These are phyloP conservation scores for Chaetodon trifascialis DNA, from an alignment of 2,113 vertebrate species.

Conservation along the genomic window DNA sequence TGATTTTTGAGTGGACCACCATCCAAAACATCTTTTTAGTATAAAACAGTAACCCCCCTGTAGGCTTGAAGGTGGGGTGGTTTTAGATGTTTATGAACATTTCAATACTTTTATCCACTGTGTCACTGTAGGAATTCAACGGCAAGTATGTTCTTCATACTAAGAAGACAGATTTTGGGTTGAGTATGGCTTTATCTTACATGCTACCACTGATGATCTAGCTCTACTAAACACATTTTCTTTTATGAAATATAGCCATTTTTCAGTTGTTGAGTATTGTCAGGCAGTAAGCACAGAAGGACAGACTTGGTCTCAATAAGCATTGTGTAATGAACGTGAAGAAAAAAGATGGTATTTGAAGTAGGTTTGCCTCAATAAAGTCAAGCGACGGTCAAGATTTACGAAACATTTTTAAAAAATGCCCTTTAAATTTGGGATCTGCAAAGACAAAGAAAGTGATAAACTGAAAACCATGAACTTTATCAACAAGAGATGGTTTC, in stretches of 20 bases:
- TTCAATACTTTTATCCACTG: not conserved
- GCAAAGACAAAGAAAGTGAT: not conserved
- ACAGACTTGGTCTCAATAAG: too few species aligned
- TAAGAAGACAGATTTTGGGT: not conserved
- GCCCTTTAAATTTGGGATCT: not conserved
- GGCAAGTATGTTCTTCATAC: not conserved
- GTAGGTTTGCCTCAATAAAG: not conserved
- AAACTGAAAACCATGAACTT: not conserved
- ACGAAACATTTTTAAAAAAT: conserved; percentile 2
- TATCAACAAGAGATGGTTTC: not conserved
- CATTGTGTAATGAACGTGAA: too few species aligned
- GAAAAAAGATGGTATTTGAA: not conserved
- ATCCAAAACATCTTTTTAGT: too few species aligned
- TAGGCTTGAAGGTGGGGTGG: too few species aligned
- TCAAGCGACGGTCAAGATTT: not conserved
- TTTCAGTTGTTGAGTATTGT: too few species aligned
- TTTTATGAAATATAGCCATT: too few species aligned
- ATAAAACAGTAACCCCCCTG: too few species aligned
- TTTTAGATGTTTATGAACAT: too few species aligned
- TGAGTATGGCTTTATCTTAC: not conserved
- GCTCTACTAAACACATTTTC: too few species aligned
- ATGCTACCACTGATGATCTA: not conserved
- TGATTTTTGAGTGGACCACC: too few species aligned
- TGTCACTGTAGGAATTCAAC: not conserved
- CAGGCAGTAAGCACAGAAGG: too few species aligned